phyloP scores from a whole-genome alignment of 2,113 vertebrate genomes.

The Sinocyclocheilus grahami region DNA sequence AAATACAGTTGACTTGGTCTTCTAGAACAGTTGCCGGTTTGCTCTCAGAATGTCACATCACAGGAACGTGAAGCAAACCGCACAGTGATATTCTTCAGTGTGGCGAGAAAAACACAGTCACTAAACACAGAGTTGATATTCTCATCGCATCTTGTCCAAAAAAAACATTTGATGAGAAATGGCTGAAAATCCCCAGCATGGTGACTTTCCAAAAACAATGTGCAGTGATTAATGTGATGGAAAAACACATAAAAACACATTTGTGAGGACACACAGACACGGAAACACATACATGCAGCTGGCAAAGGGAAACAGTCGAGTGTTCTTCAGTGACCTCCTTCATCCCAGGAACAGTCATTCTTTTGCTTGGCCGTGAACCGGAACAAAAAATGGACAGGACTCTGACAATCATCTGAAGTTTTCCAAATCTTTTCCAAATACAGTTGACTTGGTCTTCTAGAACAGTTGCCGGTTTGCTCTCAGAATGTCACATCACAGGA shows the following conservation, averaged over 20 bases:
- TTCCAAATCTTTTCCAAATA: not conserved
- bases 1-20: not conserved
- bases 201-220: conserved; percentile 34
- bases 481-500: conserved; percentile 12
- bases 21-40: not conserved
- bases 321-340: conserved; percentile 76
- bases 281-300: conserved; percentile 35
- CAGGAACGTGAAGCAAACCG: conserved; percentile 5
- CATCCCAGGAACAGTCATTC: conserved; percentile 88
- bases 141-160: conserved; percentile 38
- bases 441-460: not conserved
- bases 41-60: not conserved
- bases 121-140: conserved; percentile 8
- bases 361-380: conserved; percentile 84
- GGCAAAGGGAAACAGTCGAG: conserved; percentile 52
- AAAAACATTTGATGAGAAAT: conserved; percentile 6
- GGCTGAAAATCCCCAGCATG: conserved; percentile 28
- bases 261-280: conserved; percentile 39
- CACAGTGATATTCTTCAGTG: conserved; percentile 12
- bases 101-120: not conserved
- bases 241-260: conserved; percentile 36
- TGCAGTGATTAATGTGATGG: conserved; percentile 37
- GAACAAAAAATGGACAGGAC: not conserved
- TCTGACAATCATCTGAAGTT: not conserved
- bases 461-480: not conserved